These are phyloP conservation scores for Pao palembangensis DNA, from an alignment of 2,113 vertebrate species.

Conservation along the genomic window DNA sequence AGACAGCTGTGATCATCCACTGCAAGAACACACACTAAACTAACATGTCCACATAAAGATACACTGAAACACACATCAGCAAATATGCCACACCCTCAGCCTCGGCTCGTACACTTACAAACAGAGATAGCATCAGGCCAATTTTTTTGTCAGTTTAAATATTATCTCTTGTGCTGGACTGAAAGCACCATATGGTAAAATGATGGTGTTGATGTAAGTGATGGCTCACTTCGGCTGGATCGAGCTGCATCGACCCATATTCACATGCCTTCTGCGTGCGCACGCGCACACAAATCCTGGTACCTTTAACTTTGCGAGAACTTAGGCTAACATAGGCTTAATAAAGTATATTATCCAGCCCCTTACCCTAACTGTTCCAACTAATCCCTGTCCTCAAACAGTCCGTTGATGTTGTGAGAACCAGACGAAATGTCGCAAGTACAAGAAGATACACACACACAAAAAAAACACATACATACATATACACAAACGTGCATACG, in stretches of 20 bases:
- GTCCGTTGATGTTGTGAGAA: too few relatives aligned
- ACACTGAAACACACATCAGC: constrained; percentile 5
- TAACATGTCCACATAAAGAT: constrained; percentile 21
- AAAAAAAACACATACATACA: neutral
- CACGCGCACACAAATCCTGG: constrained; percentile 1
- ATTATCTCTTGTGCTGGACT: constrained; percentile 74
- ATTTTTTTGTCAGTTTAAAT: constrained; percentile 75
- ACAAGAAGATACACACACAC: too few relatives aligned
- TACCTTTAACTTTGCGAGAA: too few relatives aligned
- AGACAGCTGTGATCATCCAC: neutral
- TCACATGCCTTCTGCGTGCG: constrained; percentile 44
- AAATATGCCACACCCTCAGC: constrained; percentile 5
- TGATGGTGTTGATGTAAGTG: constrained; percentile 72
- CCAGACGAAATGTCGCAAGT: too few relatives aligned
- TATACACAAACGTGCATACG: constrained; percentile 11
- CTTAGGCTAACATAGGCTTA: too few relatives aligned
- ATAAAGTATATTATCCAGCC: too few relatives aligned
- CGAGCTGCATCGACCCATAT: constrained; percentile 73
- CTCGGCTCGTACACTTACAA: constrained; percentile 35
- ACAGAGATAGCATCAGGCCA: constrained; percentile 66
- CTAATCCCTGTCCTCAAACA: too few relatives aligned
- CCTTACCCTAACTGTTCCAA: too few relatives aligned
- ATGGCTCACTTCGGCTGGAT: constrained; percentile 73
- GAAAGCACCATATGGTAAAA: constrained; percentile 76
- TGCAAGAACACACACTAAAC: constrained; percentile 17